Conservation (phyloP, 2,797 vertebrate species). For the Geotrypetes seraphini region DNA sequence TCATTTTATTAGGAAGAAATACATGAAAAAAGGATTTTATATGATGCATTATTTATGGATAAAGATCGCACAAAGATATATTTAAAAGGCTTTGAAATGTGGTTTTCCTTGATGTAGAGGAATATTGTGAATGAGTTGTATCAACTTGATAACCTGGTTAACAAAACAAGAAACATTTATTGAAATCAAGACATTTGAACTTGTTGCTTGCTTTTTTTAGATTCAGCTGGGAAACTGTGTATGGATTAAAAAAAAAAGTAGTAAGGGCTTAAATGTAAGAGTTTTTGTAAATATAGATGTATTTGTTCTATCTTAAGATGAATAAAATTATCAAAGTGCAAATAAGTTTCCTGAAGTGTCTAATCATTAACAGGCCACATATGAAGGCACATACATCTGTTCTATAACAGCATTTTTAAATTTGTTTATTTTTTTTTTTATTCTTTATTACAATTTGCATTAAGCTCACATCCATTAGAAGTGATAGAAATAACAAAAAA, state of each 20-base stretch:
- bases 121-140: conserved; percentile 30
- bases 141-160: conserved; percentile 19
- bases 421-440: too few species aligned
- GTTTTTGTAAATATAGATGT: conserved; percentile 29
- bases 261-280: conserved; percentile 40
- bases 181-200: conserved; percentile 1
- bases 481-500: too few species aligned
- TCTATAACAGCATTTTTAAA: too few species aligned
- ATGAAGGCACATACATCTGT: too few species aligned
- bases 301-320: conserved; percentile 35
- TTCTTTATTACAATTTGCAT: too few species aligned
- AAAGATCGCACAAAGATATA: neutral
- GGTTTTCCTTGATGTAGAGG: conserved; percentile 10
- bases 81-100: neutral
- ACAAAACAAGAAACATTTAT: conserved; percentile 5
- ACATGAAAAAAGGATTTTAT: conserved; percentile 8
- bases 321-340: conserved; percentile 34
- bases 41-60: conserved; percentile 19
- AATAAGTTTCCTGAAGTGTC: too few species aligned
- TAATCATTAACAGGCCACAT: too few species aligned
- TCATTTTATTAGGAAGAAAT: conserved; percentile 1
- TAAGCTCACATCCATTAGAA: too few species aligned
- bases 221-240: conserved; percentile 12
- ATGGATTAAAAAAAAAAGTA: conserved; percentile 22
- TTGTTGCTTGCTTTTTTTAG: conserved; percentile 14